Base-by-base conservation (phyloP, 2,888 invertebrate genomes). In the Eristalis tenax region DNA sequence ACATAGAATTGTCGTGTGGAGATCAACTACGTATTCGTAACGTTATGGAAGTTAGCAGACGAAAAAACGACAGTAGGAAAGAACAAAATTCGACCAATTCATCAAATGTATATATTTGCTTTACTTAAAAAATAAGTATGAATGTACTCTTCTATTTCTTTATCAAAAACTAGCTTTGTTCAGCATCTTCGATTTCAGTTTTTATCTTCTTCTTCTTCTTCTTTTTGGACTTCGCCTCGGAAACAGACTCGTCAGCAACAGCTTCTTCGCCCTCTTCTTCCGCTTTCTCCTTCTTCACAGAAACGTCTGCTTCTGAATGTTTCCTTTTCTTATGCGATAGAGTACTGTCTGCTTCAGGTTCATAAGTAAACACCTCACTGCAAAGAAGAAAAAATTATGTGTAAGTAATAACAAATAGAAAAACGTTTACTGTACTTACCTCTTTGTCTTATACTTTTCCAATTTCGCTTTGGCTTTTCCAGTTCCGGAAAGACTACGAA, bases 401-500 rank as follows among this genome's bases (percentile, higher is more conserved):
- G 22, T 57, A 11, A 57, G 57, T 23, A 43, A 0, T 11, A 63
- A 56, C 11, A 28, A n/a, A 28, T 32, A 66, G 15, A 40, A 50
- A 32, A 22, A 15, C 1, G 1, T 64, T 38, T 0, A 40, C 11
- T 15, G 15, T 15, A 73, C 1, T 75, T 77, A 93, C 93, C 93
- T 91, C 91, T 94, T 91, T 15, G 91, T 95, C 90, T 98, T 97
- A 92, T 99, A 99, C 93, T 98, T 99, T 90, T 99, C 98, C 91
- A 98, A 98, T 92, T 97, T 97, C 1, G 97, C 96, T 91, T 97
- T 96, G 0, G 96, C 96, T 92, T 97, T 98, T 15, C 97, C 97
- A 0, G 97, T 97, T 2, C 98, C 99, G 89, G 98, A 98, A 83
- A 99, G 95, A 90, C 96, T 95, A 69, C 95, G 95, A 71, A 96